Percentiles rank a stretch among this genome's conserved stretches.
Evolutionary conservation across 2,113 vertebrate species (phyloP).

Genomic region (Ploceus nigricollis): DNA sequence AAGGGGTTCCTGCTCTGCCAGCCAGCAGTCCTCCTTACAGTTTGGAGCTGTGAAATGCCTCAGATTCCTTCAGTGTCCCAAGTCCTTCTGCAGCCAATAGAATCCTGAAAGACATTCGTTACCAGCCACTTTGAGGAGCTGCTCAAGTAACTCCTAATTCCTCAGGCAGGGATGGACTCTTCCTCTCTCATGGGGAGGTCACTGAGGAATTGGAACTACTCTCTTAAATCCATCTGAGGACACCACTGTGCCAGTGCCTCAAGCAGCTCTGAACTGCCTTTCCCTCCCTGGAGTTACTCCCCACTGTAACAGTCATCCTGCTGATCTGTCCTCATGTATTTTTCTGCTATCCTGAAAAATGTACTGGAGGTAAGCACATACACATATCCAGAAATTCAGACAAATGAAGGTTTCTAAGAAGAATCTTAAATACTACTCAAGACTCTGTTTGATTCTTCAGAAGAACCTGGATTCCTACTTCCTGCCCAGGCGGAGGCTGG

Average conservation of each 20-base stretch:
- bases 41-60: neutral
- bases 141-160: neutral
- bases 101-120: accelerated
- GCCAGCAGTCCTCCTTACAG: neutral
- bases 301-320: neutral
- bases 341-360: neutral
- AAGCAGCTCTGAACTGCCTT: neutral
- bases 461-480: neutral
- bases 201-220: neutral
- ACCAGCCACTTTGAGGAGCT: neutral
- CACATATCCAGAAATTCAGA: neutral
- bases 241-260: neutral
- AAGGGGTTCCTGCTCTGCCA: neutral
- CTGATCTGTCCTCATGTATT: neutral
- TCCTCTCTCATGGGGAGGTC: neutral
- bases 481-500: neutral
- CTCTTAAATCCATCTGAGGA: neutral
- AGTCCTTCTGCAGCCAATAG: neutral
- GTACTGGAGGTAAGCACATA: neutral
- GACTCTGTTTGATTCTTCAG: neutral
- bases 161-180: neutral
- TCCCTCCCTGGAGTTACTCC: neutral
- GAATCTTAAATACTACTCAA: neutral
- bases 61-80: neutral
- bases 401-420: neutral